These are phyloP conservation scores for Paratilapia polleni DNA, from an alignment of 2,113 vertebrate genomes.

Conservation along the genomic window DNA sequence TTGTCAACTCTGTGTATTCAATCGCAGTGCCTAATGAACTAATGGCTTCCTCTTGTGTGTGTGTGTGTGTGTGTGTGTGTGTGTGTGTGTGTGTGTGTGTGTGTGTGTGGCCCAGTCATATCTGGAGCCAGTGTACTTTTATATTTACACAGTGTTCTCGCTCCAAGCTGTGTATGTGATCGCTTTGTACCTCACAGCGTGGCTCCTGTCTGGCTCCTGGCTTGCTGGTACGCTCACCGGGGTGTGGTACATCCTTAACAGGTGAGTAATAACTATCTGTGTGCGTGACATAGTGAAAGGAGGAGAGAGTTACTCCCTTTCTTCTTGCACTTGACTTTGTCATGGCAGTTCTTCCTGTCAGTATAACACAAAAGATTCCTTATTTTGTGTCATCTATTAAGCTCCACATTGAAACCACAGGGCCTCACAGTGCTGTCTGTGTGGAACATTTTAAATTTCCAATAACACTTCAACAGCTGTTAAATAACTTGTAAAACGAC, in stretches of 20 bases:
- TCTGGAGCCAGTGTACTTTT: constrained; percentile 97
- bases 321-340: neutral
- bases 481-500: too few species aligned
- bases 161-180: constrained; percentile 93
- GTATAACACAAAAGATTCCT: fast-evolving
- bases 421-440: neutral
- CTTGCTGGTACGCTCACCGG: constrained; percentile 88
- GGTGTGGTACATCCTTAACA: constrained; percentile 95
- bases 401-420: neutral
- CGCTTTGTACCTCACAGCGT: constrained; percentile 92
- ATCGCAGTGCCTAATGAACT: constrained; percentile 33
- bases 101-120: constrained; percentile 82
- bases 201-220: constrained; percentile 95
- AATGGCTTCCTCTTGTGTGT: neutral
- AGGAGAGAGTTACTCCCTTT: neutral
- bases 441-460: too few species aligned
- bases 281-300: neutral
- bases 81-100: constrained; percentile 41
- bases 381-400: neutral
- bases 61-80: constrained; percentile 41
- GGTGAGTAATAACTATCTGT: constrained; percentile 76
- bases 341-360: neutral
- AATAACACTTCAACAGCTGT: too few species aligned
- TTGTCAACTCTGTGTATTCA: constrained; percentile 23
- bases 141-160: constrained; percentile 97